Evolutionary conservation across 2,113 vertebrate species (phyloP).

Genomic region (Stegostoma tigrinum): DNA sequence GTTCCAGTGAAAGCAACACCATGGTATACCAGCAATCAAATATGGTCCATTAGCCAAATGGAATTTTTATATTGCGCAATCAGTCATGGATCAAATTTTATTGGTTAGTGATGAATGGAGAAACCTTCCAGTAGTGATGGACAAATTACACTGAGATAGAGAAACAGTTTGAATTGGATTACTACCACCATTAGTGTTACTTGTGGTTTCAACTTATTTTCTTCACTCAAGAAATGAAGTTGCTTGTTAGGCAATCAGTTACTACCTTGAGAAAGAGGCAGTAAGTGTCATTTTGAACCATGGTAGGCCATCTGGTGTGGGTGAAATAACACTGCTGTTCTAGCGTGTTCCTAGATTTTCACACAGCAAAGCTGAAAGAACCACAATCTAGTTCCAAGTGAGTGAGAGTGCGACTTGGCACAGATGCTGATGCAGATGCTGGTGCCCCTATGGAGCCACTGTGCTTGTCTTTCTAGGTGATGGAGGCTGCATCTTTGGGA

Average conservation of each 20-base stretch:
- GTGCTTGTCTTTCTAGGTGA: background rate
- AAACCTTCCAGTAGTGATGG: background rate
- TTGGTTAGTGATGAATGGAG: background rate
- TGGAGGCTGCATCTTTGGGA: background rate
- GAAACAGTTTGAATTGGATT: background rate
- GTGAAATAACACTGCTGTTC: background rate
- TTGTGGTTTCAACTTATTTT: background rate
- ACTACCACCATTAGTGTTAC: background rate
- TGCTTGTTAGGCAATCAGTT: background rate
- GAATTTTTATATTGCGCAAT: background rate
- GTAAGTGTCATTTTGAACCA: background rate
- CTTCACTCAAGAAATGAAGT: too few relatives aligned
- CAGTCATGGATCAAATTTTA: background rate
- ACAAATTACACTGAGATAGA: background rate
- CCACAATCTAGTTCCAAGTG: background rate
- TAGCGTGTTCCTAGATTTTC: background rate
- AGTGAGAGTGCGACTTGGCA: background rate
- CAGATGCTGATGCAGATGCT: background rate
- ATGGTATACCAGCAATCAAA: background rate
- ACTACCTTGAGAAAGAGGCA: background rate
- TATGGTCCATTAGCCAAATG: conserved; percentile 7
- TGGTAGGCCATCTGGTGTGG: background rate
- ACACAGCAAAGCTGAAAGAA: background rate
- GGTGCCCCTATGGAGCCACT: background rate
- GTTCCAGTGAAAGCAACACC: background rate